Evolutionary conservation across 2,113 vertebrate species (phyloP).

Genomic region (Gila orcuttii): DNA sequence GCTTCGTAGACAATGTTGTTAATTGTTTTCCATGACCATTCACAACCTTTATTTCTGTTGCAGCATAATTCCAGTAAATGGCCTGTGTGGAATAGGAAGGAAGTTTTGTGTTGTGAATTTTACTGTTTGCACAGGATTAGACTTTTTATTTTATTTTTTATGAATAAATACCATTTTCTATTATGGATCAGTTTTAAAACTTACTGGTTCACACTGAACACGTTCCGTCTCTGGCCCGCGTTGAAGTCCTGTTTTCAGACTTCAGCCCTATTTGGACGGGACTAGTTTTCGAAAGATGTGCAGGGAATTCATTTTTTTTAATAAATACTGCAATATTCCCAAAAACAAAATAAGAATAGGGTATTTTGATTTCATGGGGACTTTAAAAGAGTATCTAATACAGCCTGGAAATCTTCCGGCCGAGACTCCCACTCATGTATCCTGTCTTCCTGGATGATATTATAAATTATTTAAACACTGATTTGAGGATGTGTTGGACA

Average conservation of each 20-base stretch:
- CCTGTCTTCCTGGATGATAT: neutral
- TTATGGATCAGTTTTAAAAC: too few species aligned
- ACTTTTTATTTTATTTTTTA: neutral
- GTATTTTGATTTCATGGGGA: too few species aligned
- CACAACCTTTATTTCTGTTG: neutral
- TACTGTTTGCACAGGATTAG: neutral
- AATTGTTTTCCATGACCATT: neutral
- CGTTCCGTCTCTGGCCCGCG: too few species aligned
- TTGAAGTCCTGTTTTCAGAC: too few species aligned
- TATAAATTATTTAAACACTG: too few species aligned
- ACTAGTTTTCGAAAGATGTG: too few species aligned
- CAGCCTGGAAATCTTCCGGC: neutral
- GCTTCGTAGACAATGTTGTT: neutral
- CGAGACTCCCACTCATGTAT: neutral
- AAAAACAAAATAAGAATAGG: too few species aligned
- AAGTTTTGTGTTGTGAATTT: neutral
- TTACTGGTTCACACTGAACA: too few species aligned
- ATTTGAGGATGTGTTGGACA: neutral
- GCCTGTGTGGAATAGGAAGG: neutral
- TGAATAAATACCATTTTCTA: neutral
- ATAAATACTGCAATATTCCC: too few species aligned
- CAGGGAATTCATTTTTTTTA: too few species aligned
- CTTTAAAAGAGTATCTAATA: too few species aligned
- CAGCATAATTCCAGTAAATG: neutral
- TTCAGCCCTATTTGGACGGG: too few species aligned